Evolutionary conservation across 2,113 vertebrate genomes (phyloP).

Genomic region (Pseudonaja textilis): DNA sequence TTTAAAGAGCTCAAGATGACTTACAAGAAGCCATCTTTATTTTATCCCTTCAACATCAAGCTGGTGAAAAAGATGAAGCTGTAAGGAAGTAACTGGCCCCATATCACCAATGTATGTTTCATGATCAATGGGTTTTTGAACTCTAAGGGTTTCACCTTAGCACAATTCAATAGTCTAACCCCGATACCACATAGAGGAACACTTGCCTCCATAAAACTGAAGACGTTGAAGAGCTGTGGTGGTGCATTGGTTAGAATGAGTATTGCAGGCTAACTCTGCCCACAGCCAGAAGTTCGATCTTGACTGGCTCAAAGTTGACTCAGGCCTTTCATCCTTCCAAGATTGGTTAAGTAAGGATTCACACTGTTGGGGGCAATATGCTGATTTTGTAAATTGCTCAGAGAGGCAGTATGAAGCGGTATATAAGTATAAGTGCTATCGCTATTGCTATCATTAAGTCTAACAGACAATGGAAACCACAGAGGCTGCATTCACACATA

Average conservation of each 20-base stretch:
- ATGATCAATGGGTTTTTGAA: neutral
- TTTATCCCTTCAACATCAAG: neutral
- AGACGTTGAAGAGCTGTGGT: neutral
- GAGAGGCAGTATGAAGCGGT: too few species aligned
- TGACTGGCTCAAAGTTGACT: too few species aligned
- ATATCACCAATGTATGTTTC: neutral
- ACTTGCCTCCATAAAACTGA: neutral
- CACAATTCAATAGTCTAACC: neutral
- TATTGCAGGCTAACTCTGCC: too few species aligned
- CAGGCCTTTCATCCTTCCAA: too few species aligned
- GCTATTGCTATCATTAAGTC: neutral
- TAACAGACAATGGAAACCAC: neutral
- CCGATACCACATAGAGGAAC: neutral
- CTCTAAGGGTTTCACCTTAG: neutral
- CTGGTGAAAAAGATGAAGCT: neutral
- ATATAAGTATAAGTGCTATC: too few species aligned
- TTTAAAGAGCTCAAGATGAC: neutral
- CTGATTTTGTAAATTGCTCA: too few species aligned
- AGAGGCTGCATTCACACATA: neutral
- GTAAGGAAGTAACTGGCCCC: neutral
- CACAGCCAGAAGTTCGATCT: too few species aligned
- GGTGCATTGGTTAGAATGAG: too few species aligned
- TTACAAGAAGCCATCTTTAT: neutral
- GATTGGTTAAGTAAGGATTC: too few species aligned
- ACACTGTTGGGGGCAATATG: too few species aligned